Evolutionary conservation across 2,888 invertebrate genomes (phyloP), one percentile per base, ranked within the genome.

Genomic region (Drosophila falleni): DNA sequence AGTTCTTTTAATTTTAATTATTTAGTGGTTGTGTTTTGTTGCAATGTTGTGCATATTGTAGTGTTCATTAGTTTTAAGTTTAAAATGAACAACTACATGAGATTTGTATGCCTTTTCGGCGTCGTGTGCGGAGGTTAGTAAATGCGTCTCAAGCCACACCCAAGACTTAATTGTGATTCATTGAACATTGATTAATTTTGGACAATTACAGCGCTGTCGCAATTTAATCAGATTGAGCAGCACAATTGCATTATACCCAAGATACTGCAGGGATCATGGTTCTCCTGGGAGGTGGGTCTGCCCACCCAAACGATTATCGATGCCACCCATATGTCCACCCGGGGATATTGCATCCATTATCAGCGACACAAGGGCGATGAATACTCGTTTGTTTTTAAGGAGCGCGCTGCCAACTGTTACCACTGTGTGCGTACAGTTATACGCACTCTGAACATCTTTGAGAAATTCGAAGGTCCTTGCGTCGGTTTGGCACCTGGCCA

Each of bases 391-490:
- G 95, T 97, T 1, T 97, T 97, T 82, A 94, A 94, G 75, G 93
- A 94, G 41, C 94, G 94, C 29, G 74, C 81, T 0, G 80, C 78
- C 2, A 93, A 94, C 51, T 98, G 98, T 90, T 97, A 96, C 89
- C 96, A 96, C 80, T 98, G 98, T 92, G 96, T 98, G 0, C 96
- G 97, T 87, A 94, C 98, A 9, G 93, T 97, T 56, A 96, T 98
- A 3, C 94, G 98, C 47, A 98, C 98, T 6, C 94, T 97, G 0
- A 98, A 98, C 93, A 95, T 98, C 4, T 92, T 98, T 71, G 97
- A 98, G 83, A 98, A 97, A 93, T 95, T 96, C 77, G 97, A 98
- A 93, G 96, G 97, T 23, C 95, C 96, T 0, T 98, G 98, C 91
- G 95, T 97, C 0, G 95, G 95, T 81, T 91, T 97, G 59, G 94